A percentile compares a stretch with the other conserved stretches of the same genome.
These are phyloP conservation scores for Drosophila hydei DNA, from an alignment of 1,140 invertebrate species.

Conservation along the genomic window DNA sequence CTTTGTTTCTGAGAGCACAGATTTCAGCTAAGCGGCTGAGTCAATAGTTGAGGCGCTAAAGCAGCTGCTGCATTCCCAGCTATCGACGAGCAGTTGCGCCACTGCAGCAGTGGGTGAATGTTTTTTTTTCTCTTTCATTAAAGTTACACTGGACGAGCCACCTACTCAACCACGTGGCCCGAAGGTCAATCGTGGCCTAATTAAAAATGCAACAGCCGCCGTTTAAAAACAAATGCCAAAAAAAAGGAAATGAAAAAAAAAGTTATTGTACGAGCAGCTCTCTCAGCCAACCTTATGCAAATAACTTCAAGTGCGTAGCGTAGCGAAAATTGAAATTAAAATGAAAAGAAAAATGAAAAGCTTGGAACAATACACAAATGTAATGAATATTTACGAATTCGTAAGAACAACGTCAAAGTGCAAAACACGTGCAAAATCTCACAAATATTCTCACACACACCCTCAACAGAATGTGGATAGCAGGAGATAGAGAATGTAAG, in stretches of 20 bases:
- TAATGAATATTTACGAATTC: conserved; percentile 78
- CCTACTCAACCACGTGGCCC: conserved; percentile 14
- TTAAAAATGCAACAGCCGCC: conserved; percentile 62
- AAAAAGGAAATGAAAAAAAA: conserved; percentile 24
- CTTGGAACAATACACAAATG: conserved; percentile 60
- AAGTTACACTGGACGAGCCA: not conserved
- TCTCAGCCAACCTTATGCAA: conserved; percentile 72
- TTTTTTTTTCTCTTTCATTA: conserved; percentile 3
- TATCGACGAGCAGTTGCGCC: too few relatives aligned
- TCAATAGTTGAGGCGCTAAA: conserved; percentile 44
- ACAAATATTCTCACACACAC: conserved; percentile 66
- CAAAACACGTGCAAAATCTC: conserved; percentile 71
- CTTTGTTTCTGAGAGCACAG: conserved; percentile 45
- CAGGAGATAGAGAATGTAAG: too few relatives aligned
- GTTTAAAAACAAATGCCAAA: conserved; percentile 36
- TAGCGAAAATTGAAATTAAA: conserved; percentile 18
- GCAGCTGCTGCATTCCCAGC: conserved; percentile 63
- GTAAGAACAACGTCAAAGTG: conserved; percentile 36
- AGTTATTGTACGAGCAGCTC: conserved; percentile 38
- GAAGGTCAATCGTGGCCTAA: conserved; percentile 66
- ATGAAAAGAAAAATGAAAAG: conserved; percentile 5
- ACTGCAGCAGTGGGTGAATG: too few relatives aligned
- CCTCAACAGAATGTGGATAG: conserved; percentile 1
- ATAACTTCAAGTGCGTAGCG: conserved; percentile 47
- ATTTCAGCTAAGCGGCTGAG: conserved; percentile 47